Conservation (phyloP, 2,113 vertebrate species). For the Beaufortia kweichowensis region DNA sequence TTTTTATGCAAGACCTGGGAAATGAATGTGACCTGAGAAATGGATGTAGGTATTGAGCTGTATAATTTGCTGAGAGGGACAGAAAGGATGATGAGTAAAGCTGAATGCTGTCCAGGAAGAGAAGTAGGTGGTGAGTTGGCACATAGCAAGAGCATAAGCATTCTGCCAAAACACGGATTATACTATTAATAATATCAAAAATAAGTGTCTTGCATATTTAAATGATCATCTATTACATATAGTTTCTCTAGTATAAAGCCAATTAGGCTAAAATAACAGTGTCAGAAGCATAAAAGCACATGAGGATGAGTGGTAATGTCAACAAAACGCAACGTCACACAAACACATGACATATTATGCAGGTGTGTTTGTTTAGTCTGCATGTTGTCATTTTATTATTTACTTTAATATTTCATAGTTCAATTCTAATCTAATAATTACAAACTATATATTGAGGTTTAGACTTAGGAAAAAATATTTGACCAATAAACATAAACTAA, state of each 20-base stretch:
- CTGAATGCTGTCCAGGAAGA: conserved; percentile 3
- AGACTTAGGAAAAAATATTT: too few relatives aligned
- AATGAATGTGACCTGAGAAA: neutral
- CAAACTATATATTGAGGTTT: too few relatives aligned
- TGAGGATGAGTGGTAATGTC: neutral
- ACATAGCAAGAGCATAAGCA: neutral
- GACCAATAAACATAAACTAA: too few relatives aligned
- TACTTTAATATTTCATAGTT: too few relatives aligned
- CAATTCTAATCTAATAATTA: too few relatives aligned
- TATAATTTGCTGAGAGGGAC: conserved; percentile 18
- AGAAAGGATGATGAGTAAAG: conserved; percentile 25
- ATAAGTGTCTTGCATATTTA: too few relatives aligned
- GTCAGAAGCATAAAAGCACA: neutral
- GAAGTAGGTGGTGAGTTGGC: conserved; percentile 1
- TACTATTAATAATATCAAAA: neutral
- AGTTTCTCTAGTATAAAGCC: neutral
- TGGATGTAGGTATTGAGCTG: conserved; percentile 13
- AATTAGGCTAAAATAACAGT: neutral
- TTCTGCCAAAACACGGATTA: neutral
- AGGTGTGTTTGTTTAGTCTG: neutral
- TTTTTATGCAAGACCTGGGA: neutral
- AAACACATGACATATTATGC: neutral
- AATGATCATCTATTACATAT: neutral
- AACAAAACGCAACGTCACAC: conserved; percentile 2
- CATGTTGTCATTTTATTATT: neutral